phyloP scores from a whole-genome alignment of 2,888 invertebrate species.

The Oscheius sp. region DNA sequence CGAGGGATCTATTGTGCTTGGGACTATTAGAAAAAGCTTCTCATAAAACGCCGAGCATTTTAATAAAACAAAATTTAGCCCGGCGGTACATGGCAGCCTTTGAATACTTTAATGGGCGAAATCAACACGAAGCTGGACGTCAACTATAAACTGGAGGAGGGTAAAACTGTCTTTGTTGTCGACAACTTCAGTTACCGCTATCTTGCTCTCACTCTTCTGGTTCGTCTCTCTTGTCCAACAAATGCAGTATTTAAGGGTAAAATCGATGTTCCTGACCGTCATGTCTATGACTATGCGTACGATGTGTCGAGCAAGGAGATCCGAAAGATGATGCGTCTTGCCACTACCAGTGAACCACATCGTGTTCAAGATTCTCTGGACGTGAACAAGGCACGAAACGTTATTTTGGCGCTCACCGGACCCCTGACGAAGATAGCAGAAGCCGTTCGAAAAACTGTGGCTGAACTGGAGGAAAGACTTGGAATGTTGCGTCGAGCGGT shows the following conservation, averaged over 20 bases:
- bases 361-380: neutral
- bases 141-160: neutral
- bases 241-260: neutral
- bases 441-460: neutral
- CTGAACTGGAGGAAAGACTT: neutral
- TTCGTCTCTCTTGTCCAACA: neutral
- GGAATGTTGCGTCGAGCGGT: neutral
- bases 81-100: neutral
- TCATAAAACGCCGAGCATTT: neutral
- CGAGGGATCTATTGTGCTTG: neutral
- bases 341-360: neutral
- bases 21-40: neutral
- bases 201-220: neutral
- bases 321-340: neutral
- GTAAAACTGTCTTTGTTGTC: too few species aligned
- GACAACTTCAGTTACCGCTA: too few species aligned
- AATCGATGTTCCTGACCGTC: neutral
- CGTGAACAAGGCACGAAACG: neutral
- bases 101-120: neutral
- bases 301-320: neutral
- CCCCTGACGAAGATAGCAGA: neutral
- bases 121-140: neutral
- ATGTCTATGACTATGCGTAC: neutral
- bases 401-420: neutral
- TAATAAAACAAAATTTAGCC: neutral